These are phyloP conservation scores for Myotis lucifugus DNA, from an alignment of 2,113 vertebrate species.

Conservation along the genomic window DNA sequence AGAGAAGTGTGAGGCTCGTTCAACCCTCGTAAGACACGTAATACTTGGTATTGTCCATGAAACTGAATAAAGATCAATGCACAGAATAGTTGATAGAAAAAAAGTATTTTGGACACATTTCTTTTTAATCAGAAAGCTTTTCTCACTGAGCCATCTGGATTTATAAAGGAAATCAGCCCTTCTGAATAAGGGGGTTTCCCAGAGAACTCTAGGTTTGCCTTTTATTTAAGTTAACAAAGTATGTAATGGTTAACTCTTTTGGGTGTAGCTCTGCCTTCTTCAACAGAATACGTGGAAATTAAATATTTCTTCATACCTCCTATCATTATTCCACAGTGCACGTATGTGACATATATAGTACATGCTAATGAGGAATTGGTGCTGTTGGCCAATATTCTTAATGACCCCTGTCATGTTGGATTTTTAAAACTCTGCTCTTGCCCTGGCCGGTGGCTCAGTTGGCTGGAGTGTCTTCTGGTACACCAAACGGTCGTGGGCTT, in stretches of 20 bases:
- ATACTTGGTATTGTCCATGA: neutral
- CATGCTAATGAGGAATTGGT: neutral
- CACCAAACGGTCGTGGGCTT: neutral
- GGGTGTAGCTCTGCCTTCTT: neutral
- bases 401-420: neutral
- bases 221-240: neutral
- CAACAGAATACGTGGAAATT: neutral
- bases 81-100: neutral
- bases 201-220: neutral
- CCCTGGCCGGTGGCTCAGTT: neutral
- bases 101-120: neutral
- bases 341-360: too few relatives aligned
- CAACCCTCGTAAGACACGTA: neutral
- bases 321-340: neutral
- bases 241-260: neutral
- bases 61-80: neutral
- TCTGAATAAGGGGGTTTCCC: neutral
- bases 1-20: neutral
- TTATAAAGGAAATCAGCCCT: neutral
- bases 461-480: too few relatives aligned
- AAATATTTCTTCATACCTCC: neutral
- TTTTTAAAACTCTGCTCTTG: neutral
- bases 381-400: neutral
- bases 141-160: neutral
- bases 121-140: neutral